Conservation (phyloP, 2,888 invertebrate genomes). For the Ectropis crepuscularia region DNA sequence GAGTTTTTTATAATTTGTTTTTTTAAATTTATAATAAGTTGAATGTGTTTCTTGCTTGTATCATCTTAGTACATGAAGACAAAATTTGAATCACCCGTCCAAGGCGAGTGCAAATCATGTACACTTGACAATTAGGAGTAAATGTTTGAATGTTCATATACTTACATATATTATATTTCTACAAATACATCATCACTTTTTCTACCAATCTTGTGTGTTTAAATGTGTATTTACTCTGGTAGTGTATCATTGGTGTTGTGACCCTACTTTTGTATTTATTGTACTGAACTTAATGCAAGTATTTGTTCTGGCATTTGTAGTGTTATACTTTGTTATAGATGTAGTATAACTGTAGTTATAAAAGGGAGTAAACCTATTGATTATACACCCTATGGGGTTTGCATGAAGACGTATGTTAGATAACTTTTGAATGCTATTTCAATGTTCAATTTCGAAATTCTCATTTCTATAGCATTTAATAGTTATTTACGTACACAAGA, state of each 20-base stretch:
- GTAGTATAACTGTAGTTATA: conserved; percentile 10
- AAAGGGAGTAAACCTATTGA: conserved; percentile 1
- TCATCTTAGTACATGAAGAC: conserved; percentile 12
- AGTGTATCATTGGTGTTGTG: conserved; percentile 20
- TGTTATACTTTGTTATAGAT: conserved; percentile 17
- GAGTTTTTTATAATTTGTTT: conserved; percentile 59
- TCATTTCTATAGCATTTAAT: too few species aligned
- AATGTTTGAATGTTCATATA: conserved; percentile 29
- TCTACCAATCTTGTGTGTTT: conserved; percentile 2
- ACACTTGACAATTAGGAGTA: conserved; percentile 54
- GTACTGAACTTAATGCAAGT: conserved; percentile 13
- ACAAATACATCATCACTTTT: conserved; percentile 1
- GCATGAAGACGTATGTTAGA: too few species aligned
- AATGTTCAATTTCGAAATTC: too few species aligned
- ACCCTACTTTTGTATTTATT: conserved; percentile 12
- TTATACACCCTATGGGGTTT: background rate
- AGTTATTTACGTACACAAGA: too few species aligned
- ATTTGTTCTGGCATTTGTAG: conserved; percentile 13
- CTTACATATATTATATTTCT: conserved; percentile 9
- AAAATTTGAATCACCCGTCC: conserved; percentile 63
- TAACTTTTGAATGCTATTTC: too few species aligned
- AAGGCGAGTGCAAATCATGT: conserved; percentile 56
- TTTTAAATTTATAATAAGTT: conserved; percentile 28
- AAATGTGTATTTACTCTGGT: conserved; percentile 15
- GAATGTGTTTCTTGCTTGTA: conserved; percentile 29